Evolutionary conservation across 2,888 invertebrate species (phyloP).

Genomic region (Eledone cirrhosa): DNA sequence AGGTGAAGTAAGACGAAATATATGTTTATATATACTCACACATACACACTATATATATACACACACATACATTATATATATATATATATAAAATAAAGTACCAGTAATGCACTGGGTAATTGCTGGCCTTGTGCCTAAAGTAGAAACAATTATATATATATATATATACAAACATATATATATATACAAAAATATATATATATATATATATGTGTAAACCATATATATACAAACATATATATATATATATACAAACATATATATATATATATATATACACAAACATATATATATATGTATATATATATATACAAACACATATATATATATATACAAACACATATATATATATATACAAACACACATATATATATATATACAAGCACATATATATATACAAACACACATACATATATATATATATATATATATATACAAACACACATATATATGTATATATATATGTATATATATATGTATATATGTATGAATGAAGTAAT

Average conservation of each 20-base stretch:
- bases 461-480: background rate
- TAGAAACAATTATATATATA: no score
- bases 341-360: background rate
- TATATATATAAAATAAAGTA: no score
- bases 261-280: conserved; percentile 4
- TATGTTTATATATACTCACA: no score
- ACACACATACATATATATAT: background rate
- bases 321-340: background rate
- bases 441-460: background rate
- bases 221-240: no score
- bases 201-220: background rate
- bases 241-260: background rate
- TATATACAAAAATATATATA: no score
- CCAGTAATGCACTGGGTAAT: no score
- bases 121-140: no score
- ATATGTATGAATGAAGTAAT: background rate
- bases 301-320: background rate
- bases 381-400: background rate
- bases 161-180: no score
- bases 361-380: background rate
- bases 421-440: background rate
- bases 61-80: no score
- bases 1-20: no score
- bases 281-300: background rate
- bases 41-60: no score